A percentile compares a stretch with the other conserved stretches of the same genome.
These are phyloP conservation scores for Epinephelus awoara DNA, from an alignment of 2,797 vertebrate genomes.

Conservation along the genomic window DNA sequence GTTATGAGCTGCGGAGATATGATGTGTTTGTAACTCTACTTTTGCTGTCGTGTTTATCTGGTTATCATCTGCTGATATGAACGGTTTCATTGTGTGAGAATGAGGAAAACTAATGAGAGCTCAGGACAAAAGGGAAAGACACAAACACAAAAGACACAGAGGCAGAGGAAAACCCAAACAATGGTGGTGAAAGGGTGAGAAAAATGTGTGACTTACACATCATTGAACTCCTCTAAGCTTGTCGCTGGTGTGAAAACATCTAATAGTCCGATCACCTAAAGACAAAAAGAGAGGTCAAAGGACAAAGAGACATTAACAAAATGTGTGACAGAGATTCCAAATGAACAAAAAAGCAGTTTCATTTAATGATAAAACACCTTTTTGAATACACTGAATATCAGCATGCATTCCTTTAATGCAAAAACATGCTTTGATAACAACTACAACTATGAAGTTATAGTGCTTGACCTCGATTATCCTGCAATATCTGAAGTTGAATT, in stretches of 20 bases:
- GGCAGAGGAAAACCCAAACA: neutral
- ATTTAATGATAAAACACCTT: neutral
- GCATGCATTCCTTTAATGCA: neutral
- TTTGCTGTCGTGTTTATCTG: neutral
- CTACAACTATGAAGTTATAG: neutral
- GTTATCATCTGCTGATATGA: conserved; percentile 4
- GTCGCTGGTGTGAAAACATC: conserved; percentile 95
- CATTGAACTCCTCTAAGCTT: conserved; percentile 94
- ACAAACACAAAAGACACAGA: neutral
- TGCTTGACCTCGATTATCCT: neutral
- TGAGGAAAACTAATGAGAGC: neutral
- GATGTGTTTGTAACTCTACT: conserved; percentile 1
- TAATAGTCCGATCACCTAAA: conserved; percentile 96
- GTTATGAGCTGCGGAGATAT: conserved; percentile 15
- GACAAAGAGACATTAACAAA: conserved; percentile 33
- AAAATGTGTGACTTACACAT: conserved; percentile 91
- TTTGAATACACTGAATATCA: neutral
- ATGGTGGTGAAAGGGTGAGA: neutral
- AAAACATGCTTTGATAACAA: neutral
- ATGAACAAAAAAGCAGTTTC: conserved; percentile 8
- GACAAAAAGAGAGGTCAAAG: conserved; percentile 38
- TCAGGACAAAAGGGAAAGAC: neutral
- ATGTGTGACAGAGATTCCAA: neutral
- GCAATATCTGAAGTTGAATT: neutral
- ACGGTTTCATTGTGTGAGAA: conserved; percentile 16